Percentiles rank a stretch among this genome's conserved stretches.
phyloP scores from a whole-genome alignment of 2,797 vertebrate genomes.

The Menidia menidia region DNA sequence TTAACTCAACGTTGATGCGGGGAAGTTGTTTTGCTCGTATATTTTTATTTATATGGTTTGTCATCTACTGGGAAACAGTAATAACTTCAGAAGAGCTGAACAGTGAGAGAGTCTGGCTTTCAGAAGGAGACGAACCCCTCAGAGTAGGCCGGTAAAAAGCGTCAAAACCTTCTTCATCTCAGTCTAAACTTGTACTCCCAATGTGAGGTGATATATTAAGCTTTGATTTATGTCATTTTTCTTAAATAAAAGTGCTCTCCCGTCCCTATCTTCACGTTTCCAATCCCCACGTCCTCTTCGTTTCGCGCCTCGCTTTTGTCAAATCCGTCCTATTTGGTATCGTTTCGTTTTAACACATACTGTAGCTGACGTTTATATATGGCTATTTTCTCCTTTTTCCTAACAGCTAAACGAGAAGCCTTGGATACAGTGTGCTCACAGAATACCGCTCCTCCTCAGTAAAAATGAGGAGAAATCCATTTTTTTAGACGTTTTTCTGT shows the following conservation, averaged over 20 bases:
- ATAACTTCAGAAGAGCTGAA: too few species aligned
- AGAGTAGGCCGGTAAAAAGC: too few species aligned
- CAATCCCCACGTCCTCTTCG: constrained; percentile 1
- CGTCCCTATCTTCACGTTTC: too few species aligned
- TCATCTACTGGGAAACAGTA: too few species aligned
- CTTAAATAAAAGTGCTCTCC: constrained; percentile 11
- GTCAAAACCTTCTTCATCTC: too few species aligned
- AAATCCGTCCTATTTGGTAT: constrained; percentile 49
- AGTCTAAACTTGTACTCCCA: too few species aligned
- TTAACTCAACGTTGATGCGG: too few species aligned
- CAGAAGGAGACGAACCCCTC: too few species aligned
- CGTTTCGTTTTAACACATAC: constrained; percentile 35
- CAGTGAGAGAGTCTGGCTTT: too few species aligned
- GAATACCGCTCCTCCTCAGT: constrained; percentile 40
- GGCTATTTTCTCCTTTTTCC: constrained; percentile 72
- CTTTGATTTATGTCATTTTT: background rate
- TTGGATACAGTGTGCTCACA: constrained; percentile 44
- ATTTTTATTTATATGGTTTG: too few species aligned
- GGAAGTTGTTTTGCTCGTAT: too few species aligned
- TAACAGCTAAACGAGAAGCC: constrained; percentile 50
- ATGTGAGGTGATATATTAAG: too few species aligned
- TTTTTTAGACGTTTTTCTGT: constrained; percentile 56
- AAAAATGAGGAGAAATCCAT: constrained; percentile 57
- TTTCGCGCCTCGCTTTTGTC: constrained; percentile 8
- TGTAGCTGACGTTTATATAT: constrained; percentile 59